These are phyloP conservation scores for Girardia tigrina DNA, from an alignment of 2,888 invertebrate species.

Conservation along the genomic window DNA sequence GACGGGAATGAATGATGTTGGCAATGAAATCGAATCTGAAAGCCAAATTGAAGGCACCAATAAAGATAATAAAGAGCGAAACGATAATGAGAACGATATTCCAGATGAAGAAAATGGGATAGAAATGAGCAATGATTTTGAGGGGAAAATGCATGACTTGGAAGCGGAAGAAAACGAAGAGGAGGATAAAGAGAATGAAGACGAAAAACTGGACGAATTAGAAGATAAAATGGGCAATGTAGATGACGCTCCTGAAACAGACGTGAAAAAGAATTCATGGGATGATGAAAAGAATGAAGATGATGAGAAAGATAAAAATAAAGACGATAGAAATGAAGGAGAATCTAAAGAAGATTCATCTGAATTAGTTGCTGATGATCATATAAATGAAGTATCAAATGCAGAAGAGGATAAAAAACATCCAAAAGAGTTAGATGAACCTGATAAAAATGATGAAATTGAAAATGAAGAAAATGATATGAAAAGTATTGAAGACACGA, in stretches of 20 bases:
- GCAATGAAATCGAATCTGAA: conserved; percentile 57
- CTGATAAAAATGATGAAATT: conserved; percentile 38
- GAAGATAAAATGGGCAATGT: not conserved
- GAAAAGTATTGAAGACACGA: not conserved
- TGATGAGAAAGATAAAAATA: conserved; percentile 50
- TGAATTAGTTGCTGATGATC: conserved; percentile 35
- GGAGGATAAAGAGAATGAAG: conserved; percentile 32
- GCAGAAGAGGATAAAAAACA: conserved; percentile 19
- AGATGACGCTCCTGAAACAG: conserved; percentile 32
- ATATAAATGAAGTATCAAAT: conserved; percentile 21
- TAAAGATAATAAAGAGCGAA: conserved; percentile 59
- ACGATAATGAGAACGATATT: conserved; percentile 55
- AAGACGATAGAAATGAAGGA: conserved; percentile 45
- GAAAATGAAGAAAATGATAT: conserved; percentile 38
- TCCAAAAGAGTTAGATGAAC: conserved; percentile 34
- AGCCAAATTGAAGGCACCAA: not conserved
- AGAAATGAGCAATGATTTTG: conserved; percentile 90
- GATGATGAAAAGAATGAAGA: conserved; percentile 17
- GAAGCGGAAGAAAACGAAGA: conserved; percentile 38
- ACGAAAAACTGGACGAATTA: conserved; percentile 25
- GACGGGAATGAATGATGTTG: conserved; percentile 79
- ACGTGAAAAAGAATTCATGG: conserved; percentile 9
- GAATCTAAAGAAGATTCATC: conserved; percentile 39
- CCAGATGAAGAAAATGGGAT: conserved; percentile 57
- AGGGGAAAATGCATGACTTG: conserved; percentile 66